Conservation (phyloP, 1,140 invertebrate genomes). For the Drosophila leontia region DNA sequence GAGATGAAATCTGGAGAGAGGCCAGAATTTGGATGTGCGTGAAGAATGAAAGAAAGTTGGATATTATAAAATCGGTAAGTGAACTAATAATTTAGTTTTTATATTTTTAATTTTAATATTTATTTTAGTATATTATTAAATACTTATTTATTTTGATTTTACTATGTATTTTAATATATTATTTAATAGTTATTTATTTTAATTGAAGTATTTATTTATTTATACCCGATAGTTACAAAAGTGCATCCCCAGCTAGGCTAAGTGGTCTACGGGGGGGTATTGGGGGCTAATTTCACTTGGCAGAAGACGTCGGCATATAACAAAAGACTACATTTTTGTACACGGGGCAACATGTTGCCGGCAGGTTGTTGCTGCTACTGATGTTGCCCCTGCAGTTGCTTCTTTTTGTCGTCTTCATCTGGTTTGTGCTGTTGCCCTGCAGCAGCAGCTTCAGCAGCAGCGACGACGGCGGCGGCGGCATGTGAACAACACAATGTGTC, state of each 20-base stretch:
- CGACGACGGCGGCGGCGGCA: conserved; percentile 63
- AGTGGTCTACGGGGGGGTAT: neutral
- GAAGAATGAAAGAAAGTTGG: too few relatives aligned
- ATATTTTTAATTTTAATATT: too few relatives aligned
- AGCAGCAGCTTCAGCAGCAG: conserved; percentile 32
- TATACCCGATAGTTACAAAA: neutral
- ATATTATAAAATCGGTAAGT: too few relatives aligned
- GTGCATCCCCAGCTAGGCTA: neutral
- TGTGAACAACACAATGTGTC: conserved; percentile 78
- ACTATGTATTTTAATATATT: too few relatives aligned
- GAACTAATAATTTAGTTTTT: too few relatives aligned
- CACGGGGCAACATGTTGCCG: conserved; percentile 78
- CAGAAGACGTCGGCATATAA: conserved; percentile 62
- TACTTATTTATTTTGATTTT: too few relatives aligned
- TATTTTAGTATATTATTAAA: too few relatives aligned
- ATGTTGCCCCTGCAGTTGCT: conserved; percentile 34
- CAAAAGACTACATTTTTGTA: conserved; percentile 57
- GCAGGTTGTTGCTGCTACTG: conserved; percentile 54
- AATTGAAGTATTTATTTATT: too few relatives aligned
- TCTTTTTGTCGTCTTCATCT: conserved; percentile 78
- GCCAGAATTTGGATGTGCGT: too few relatives aligned
- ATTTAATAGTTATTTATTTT: too few relatives aligned
- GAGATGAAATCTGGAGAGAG: too few relatives aligned
- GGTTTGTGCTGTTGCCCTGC: conserved; percentile 48
- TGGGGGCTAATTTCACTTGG: conserved; percentile 31